Percentiles rank a stretch among this genome's conserved stretches.
phyloP scores from a whole-genome alignment of 2,113 vertebrate genomes.

The Rutilus rutilus region DNA sequence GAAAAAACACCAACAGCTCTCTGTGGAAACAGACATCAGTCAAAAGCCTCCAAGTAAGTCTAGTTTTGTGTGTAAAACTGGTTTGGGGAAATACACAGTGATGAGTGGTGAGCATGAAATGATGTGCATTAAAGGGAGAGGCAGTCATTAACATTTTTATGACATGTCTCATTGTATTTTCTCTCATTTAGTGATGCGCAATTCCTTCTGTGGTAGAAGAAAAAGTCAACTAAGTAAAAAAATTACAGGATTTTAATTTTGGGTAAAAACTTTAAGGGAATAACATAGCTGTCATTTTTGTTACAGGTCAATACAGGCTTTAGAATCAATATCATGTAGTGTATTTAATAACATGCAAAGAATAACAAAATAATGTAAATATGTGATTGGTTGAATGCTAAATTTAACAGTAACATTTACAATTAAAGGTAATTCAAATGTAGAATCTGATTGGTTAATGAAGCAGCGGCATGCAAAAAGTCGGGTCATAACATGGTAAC shows the following conservation, averaged over 20 bases:
- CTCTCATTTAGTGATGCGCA: not conserved
- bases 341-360: too few relatives aligned
- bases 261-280: not conserved
- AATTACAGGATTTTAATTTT: not conserved
- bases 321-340: too few relatives aligned
- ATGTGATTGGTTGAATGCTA: too few relatives aligned
- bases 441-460: too few relatives aligned
- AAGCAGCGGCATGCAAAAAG: too few relatives aligned
- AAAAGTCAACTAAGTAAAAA: not conserved
- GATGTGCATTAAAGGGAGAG: not conserved
- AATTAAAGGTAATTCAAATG: too few relatives aligned
- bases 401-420: too few relatives aligned
- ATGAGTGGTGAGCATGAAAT: not conserved
- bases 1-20: conserved; percentile 61
- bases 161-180: not conserved
- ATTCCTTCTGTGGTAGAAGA: not conserved
- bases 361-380: too few relatives aligned
- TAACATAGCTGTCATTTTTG: not conserved
- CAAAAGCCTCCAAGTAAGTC: conserved; percentile 31
- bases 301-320: too few relatives aligned
- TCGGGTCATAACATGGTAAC: too few relatives aligned
- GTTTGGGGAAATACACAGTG: not conserved
- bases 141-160: not conserved
- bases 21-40: conserved; percentile 50
- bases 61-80: not conserved